A percentile compares a stretch with the other conserved stretches of the same genome.
Evolutionary conservation across 2,888 invertebrate genomes (phyloP).

Genomic region (Acronicta alni): DNA sequence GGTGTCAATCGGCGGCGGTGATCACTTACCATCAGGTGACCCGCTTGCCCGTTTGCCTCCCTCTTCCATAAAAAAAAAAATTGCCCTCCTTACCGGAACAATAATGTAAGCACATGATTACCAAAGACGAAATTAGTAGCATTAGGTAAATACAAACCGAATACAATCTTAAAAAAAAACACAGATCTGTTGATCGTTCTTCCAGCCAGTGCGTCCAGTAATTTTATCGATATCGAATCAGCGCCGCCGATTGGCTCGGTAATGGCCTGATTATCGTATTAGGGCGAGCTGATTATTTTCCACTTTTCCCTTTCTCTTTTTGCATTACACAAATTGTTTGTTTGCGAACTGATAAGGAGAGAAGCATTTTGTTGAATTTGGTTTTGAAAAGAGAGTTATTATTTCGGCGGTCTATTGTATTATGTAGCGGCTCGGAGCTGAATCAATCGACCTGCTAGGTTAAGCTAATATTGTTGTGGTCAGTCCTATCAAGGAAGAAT

Average conservation of each 20-base stretch:
- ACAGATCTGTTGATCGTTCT: constrained; percentile 20
- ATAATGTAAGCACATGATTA: no score
- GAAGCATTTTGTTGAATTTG: constrained; percentile 17
- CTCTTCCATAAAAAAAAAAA: no score
- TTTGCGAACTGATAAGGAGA: constrained; percentile 41
- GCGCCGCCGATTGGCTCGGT: constrained; percentile 72
- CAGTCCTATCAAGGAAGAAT: no score
- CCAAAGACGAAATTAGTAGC: no score
- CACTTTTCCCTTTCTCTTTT: constrained; percentile 54
- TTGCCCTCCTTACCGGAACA: no score
- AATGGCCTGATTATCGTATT: constrained; percentile 78
- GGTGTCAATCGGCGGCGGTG: no score
- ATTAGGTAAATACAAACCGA: no score
- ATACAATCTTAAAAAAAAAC: no score
- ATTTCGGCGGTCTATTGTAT: not conserved
- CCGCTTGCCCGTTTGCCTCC: no score
- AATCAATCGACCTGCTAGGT: not conserved
- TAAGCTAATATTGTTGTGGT: no score
- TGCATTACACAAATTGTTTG: constrained; percentile 57
- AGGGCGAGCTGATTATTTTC: constrained; percentile 64
- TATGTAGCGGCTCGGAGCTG: not conserved
- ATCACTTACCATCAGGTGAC: no score
- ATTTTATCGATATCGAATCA: constrained; percentile 69
- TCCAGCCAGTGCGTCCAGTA: constrained; percentile 57
- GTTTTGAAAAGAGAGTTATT: not conserved